Conservation (phyloP, 2,113 vertebrate species). For the Gopherus flavomarginatus region DNA sequence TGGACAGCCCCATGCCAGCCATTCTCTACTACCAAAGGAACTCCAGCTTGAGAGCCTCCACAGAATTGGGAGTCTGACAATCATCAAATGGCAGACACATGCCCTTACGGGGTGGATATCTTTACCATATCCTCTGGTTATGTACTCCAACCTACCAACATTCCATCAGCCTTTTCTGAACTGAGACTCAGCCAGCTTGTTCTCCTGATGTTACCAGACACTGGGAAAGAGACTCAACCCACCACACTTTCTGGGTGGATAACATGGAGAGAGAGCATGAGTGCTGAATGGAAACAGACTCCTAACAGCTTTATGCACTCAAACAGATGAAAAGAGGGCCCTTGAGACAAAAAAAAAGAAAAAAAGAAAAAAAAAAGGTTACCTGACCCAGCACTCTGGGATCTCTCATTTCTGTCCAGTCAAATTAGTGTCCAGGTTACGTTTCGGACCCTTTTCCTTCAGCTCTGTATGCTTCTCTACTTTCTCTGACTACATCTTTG, state of each 20-base stretch:
- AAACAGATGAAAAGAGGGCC: neutral
- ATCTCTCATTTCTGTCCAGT: neutral
- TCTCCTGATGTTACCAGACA: neutral
- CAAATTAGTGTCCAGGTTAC: neutral
- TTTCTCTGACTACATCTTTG: neutral
- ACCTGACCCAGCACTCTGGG: neutral
- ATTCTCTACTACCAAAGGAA: neutral
- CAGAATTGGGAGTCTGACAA: neutral
- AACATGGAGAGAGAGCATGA: neutral
- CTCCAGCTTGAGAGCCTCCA: neutral
- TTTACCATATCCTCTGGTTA: neutral
- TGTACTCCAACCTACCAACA: neutral
- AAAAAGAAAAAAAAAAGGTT: neutral
- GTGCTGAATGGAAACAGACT: neutral
- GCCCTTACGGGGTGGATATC: neutral
- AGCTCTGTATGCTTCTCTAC: neutral
- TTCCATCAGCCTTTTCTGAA: neutral
- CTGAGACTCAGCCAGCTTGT: neutral
- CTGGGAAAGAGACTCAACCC: neutral
- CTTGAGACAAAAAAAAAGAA: neutral
- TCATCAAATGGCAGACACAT: neutral
- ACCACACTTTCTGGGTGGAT: neutral
- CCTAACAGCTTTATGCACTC: neutral
- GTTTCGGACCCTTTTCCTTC: neutral
- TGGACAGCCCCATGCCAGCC: neutral